Percentiles rank a stretch among this genome's conserved stretches.
Evolutionary conservation across 2,113 vertebrate species (phyloP).

Genomic region (Brienomyrus longianalis): DNA sequence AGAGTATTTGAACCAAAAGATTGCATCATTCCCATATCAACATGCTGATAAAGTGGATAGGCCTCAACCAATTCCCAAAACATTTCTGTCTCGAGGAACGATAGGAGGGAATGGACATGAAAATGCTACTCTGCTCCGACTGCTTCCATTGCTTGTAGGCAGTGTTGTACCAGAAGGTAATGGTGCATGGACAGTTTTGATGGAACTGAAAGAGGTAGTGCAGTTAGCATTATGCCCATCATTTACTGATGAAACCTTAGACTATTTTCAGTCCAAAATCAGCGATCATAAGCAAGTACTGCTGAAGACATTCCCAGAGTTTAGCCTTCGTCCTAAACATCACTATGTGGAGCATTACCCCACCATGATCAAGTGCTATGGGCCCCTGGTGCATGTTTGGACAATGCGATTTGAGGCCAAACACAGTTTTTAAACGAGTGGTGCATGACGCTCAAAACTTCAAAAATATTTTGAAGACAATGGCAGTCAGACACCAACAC

Average conservation of each 20-base stretch:
- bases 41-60: too few relatives aligned
- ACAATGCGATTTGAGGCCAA: background rate
- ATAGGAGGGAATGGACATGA: background rate
- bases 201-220: background rate
- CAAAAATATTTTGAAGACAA: background rate
- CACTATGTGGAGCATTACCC: background rate
- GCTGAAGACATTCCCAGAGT: background rate
- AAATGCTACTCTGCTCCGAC: background rate
- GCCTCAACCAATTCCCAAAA: too few relatives aligned
- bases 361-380: background rate
- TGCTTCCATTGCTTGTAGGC: background rate
- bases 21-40: too few relatives aligned
- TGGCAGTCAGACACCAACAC: too few relatives aligned
- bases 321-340: background rate
- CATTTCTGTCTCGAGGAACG: background rate
- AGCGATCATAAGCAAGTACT: background rate
- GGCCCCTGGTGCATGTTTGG: background rate
- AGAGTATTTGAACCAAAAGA: too few relatives aligned
- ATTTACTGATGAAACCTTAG: background rate
- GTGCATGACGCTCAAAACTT: background rate
- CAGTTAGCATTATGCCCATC: background rate
- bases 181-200: background rate
- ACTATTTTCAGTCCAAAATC: background rate
- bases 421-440: background rate
- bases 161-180: background rate